Percentiles rank a stretch among this genome's conserved stretches.
Evolutionary conservation across 2,888 invertebrate genomes (phyloP).

Genomic region (Cyclophora punctaria): DNA sequence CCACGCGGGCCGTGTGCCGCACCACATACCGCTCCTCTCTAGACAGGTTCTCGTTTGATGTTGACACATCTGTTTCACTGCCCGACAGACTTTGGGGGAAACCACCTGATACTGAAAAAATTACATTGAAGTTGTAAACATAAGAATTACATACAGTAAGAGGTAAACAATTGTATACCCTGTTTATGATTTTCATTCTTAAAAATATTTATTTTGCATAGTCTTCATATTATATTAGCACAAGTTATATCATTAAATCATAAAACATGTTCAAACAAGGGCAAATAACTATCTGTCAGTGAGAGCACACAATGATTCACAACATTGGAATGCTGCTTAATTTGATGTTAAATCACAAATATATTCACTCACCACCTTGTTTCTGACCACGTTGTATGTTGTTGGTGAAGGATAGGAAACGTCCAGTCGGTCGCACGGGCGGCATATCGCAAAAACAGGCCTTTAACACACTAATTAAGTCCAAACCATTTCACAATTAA

Average conservation of each 20-base stretch:
- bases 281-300: conserved; percentile 24
- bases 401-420: conserved; percentile 76
- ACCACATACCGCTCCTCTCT: conserved; percentile 90
- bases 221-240: too few species aligned
- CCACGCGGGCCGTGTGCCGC: conserved; percentile 87
- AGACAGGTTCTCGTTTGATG: conserved; percentile 91
- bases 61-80: conserved; percentile 92
- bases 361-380: conserved; percentile 58
- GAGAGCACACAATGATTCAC: conserved; percentile 34
- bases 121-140: too few species aligned
- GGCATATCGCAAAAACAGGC: conserved; percentile 61
- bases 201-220: too few species aligned
- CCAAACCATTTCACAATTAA: conserved; percentile 37
- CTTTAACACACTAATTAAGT: conserved; percentile 19
- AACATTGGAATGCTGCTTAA: conserved; percentile 29
- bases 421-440: conserved; percentile 77
- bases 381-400: conserved; percentile 76
- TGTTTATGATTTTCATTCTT: too few species aligned
- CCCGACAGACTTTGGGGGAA: conserved; percentile 87
- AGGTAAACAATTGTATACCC: too few species aligned
- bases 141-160: too few species aligned
- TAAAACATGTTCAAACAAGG: conserved; percentile 25
- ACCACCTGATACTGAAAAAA: conserved; percentile 62
- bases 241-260: not conserved
- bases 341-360: conserved; percentile 10